Evolutionary conservation across 2,888 invertebrate species (phyloP), one percentile per base, ranked within the genome.

Genomic region (Fragum fragum): DNA sequence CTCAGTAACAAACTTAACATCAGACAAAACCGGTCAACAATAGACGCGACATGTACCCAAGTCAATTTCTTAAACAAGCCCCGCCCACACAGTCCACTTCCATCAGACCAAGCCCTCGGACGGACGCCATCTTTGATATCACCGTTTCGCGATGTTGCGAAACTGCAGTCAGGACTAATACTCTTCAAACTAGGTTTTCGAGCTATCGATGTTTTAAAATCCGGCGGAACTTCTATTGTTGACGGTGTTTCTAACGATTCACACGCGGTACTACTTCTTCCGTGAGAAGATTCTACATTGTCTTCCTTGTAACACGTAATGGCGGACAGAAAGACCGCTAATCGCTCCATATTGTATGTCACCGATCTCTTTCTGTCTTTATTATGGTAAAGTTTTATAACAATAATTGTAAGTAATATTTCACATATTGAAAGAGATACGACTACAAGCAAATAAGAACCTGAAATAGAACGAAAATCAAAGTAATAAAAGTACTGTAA

Each of bases 141-240:
- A 39, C 76, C 79, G 28, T 73, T 83, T 47, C 83, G 73, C 29
- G 83, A 70, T 11, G 79, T 70, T 55, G 82, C 82, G 63, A 83
- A 83, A 73, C 83, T 83, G 29, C 74, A 69, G 53, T 83, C 83
- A 6, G 79, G 83, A 42, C 83, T 79, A 16, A 83, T 76, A 23
- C 79, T 68, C 57, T 83, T 83, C 36, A 83, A 57, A 70, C 83
- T 83, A 3, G 71, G 73, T 55, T 55, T 79, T 32, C 83, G 72
- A 26, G 73, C 76, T 28, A 83, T 63, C 14, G 79, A 55, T 39
- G 59, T 61, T 52, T 83, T 83, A 42, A 79, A 79, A 26, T 79
- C 83, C 18, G 73, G 79, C 28, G 76, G 76, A 2, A 52, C 59
- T n/a, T 73, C 73, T n/a, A 69, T 76, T 11, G 69, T 73, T 14